Conservation (phyloP, 1,140 invertebrate genomes). For the Eubasilissa regina region DNA sequence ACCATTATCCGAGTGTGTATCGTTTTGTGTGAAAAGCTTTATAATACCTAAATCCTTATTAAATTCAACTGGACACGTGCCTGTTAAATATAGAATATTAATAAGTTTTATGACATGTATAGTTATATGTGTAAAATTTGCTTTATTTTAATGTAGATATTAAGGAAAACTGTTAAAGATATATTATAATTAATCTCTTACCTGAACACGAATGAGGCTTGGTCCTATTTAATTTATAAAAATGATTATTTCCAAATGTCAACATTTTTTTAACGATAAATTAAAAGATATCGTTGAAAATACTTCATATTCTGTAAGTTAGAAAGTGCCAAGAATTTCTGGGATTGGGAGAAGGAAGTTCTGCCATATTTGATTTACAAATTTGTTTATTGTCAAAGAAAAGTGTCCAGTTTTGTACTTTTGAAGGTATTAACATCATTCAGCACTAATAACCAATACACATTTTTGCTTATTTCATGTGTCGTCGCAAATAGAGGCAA, state of each 20-base stretch:
- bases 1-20: constrained; percentile 27
- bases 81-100: constrained; percentile 41
- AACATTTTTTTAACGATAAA: neutral
- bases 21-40: constrained; percentile 39
- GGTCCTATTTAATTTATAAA: constrained; percentile 4
- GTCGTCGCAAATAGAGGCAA: too few species aligned
- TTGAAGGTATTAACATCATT: too few species aligned
- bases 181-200: constrained; percentile 24
- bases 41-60: constrained; percentile 16
- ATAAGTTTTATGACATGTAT: constrained; percentile 35
- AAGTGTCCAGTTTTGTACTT: too few species aligned
- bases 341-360: too few species aligned
- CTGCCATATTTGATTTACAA: too few species aligned
- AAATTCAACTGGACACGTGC: constrained; percentile 51
- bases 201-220: constrained; percentile 16
- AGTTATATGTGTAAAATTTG: constrained; percentile 41
- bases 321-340: too few species aligned
- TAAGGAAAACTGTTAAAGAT: constrained; percentile 26
- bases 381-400: too few species aligned
- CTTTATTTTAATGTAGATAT: constrained; percentile 24
- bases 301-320: neutral
- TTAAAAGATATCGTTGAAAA: constrained; percentile 1
- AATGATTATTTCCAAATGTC: neutral
- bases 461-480: too few species aligned
- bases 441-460: too few species aligned